Conservation (phyloP, 2,797 vertebrate species). For the Momotus momota region DNA sequence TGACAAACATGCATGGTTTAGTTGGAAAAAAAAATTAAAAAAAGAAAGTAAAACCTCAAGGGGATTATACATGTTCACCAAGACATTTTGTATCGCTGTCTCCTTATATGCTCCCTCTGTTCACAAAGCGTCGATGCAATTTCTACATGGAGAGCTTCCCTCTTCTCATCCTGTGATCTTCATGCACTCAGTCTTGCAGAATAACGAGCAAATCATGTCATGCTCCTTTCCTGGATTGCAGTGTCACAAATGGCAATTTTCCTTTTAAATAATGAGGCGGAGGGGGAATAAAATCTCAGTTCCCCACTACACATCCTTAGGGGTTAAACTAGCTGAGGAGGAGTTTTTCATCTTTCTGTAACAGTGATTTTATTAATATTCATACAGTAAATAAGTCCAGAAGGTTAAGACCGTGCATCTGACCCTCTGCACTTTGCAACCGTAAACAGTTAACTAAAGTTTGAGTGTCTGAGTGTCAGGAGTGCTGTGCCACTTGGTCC, state of each 20-base stretch:
- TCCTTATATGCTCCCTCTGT: not conserved
- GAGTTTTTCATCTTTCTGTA: not conserved
- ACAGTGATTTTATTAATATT: not conserved
- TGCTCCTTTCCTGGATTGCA: not conserved
- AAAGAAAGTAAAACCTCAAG: not conserved
- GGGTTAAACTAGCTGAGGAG: not conserved
- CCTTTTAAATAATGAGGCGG: not conserved
- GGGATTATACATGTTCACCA: not conserved
- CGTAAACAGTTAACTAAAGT: not conserved
- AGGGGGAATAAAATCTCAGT: not conserved
- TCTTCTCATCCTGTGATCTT: not conserved
- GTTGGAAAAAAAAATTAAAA: not conserved
- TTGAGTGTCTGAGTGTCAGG: not conserved
- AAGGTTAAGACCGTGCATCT: not conserved
- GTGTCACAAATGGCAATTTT: not conserved
- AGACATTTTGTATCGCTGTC: not conserved
- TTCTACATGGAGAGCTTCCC: not conserved
- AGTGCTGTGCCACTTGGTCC: not conserved
- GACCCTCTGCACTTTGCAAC: not conserved
- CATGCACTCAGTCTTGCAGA: constrained; percentile 17
- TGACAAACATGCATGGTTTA: not conserved
- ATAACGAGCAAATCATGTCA: not conserved
- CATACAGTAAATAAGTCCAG: not conserved
- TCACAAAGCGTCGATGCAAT: not conserved
- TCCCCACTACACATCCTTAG: not conserved